phyloP scores from a whole-genome alignment of 2,113 vertebrate species.

The Aleadryas rufinucha region DNA sequence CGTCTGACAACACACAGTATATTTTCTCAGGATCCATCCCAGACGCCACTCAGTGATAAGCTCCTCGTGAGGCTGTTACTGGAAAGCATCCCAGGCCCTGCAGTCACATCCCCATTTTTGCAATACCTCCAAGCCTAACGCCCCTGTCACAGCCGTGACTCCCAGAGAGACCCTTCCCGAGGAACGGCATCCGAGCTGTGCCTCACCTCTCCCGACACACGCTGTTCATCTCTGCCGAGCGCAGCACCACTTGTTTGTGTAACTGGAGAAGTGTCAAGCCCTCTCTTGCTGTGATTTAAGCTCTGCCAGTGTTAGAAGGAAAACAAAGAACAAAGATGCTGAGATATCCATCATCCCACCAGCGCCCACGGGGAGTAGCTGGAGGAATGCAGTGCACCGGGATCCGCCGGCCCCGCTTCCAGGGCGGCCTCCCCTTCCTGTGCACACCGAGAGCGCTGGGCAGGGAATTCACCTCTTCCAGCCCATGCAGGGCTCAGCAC shows the following conservation, averaged over 20 bases:
- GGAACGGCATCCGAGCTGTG: neutral
- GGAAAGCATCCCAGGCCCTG: neutral
- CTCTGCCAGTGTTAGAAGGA: slow-evolving; percentile 55
- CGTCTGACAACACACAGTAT: neutral
- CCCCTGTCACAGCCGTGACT: neutral
- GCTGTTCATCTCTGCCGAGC: neutral
- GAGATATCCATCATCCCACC: slow-evolving; percentile 71
- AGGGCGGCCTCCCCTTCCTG: slow-evolving; percentile 64
- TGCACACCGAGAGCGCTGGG: neutral
- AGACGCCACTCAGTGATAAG: rapidly evolving
- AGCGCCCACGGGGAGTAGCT: slow-evolving; percentile 42
- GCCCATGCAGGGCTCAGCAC: neutral
- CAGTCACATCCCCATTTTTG: neutral
- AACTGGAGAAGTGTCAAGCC: slow-evolving; percentile 58
- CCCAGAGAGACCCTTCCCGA: neutral
- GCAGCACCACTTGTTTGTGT: slow-evolving; percentile 55
- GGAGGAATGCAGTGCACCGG: slow-evolving; percentile 36
- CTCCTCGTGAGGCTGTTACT: neutral
- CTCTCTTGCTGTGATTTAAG: slow-evolving; percentile 71
- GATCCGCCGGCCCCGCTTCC: slow-evolving; percentile 29
- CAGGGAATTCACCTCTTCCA: slow-evolving; percentile 22
- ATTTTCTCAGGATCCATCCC: neutral
- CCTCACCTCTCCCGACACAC: slow-evolving; percentile 17
- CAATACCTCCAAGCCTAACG: neutral
- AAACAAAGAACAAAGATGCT: slow-evolving; percentile 76